Base-by-base conservation (phyloP, 2,797 vertebrate genomes). In the Gallirallus australis region DNA sequence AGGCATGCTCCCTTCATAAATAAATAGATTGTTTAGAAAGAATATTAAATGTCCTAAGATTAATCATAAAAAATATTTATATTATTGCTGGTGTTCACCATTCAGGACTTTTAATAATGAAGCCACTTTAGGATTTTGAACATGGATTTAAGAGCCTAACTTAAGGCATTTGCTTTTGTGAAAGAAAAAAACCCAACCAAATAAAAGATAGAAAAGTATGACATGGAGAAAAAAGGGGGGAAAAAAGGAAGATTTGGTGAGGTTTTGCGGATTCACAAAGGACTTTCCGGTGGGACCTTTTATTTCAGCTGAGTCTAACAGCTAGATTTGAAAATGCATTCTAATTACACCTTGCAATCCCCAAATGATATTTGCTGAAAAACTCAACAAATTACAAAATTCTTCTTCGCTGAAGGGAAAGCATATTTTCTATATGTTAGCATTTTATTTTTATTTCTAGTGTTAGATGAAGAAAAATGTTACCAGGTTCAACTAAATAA, bases 351-450 rank as follows among this genome's bases (percentile, higher is more conserved):
- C 17, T 71, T 76, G n/a, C 37, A 86, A 50, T 75, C 17, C 24
- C 56, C 50, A 19, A 63, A 54, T 30, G 3, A 50, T 56, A 94
- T 86, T 39, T 77, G 2, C 15, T 70, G 14, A 15, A 77, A 50
- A 7, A 47, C 12, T 4, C 4, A 71, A 81, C 28, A 88, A 77
- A 50, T 64, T 60, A 23, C 5, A 59, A 86, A 70, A 47, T 65
- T 86, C 4, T 66, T 53, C 30, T 54, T 68, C 23, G 16, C 18
- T 61, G 33, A 61, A 69, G 7, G 20, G 7, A 82, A 73, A 77
- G 1, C 2, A 13, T 0, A 18, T 77, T 83, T 83, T 13, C 9
- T 37, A 1, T 7, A 52, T 39, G 27, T 2, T 76, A 37, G 3
- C 1, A 10, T 61, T 92, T 68, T 63, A 1, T 88, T 69, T 75